Evolutionary conservation across 2,113 vertebrate species (phyloP).

Genomic region (Sialia sialis): DNA sequence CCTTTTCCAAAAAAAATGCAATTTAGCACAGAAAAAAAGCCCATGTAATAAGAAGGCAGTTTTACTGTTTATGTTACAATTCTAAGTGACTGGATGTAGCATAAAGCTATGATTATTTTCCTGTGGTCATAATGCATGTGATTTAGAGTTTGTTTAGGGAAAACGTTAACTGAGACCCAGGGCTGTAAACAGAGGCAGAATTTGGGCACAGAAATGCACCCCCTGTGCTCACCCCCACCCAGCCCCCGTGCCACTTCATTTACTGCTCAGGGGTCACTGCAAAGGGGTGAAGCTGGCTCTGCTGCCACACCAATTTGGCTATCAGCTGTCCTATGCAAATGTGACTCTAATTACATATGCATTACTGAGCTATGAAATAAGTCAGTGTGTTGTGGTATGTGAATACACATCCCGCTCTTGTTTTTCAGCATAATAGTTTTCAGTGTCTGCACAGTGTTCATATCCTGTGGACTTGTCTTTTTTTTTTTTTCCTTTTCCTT

Average conservation of each 20-base stretch:
- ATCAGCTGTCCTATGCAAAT: constrained; percentile 53
- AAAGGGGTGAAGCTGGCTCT: neutral
- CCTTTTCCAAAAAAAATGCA: neutral
- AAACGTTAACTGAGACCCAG: neutral
- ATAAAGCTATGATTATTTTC: constrained; percentile 45
- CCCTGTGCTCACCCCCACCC: neutral
- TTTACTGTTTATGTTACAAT: constrained; percentile 39
- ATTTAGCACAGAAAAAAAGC: neutral
- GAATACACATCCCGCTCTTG: constrained; percentile 48
- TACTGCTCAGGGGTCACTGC: neutral
- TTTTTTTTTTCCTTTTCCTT: neutral
- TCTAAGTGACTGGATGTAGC: neutral
- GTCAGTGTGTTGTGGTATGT: constrained; percentile 29
- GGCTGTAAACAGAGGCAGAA: neutral
- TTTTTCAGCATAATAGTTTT: constrained; percentile 53
- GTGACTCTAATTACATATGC: constrained; percentile 5
- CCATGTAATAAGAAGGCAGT: neutral
- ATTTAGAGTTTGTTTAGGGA: neutral
- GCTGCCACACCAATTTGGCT: neutral
- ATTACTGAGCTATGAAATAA: constrained; percentile 47
- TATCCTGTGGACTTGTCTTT: constrained; percentile 23
- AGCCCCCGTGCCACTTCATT: neutral
- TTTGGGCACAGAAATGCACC: neutral
- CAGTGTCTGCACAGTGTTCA: constrained; percentile 13
- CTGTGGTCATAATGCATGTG: neutral